A percentile compares a stretch with the other conserved stretches of the same genome.
These are phyloP conservation scores for Xestoiulus laeticollis DNA, from an alignment of 2,888 invertebrate genomes.

Conservation along the genomic window DNA sequence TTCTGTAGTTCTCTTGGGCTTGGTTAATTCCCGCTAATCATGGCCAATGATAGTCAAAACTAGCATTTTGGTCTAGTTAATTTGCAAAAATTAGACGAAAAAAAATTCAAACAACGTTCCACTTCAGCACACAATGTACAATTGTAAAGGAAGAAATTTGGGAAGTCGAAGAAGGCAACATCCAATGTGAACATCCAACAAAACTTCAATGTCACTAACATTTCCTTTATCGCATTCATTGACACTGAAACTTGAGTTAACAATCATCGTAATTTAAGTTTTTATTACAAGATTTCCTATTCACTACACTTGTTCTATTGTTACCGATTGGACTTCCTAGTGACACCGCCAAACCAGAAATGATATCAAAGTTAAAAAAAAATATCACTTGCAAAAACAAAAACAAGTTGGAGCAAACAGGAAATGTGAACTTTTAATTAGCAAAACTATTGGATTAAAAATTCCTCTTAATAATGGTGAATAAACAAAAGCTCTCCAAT, in stretches of 20 bases:
- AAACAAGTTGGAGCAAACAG: background rate
- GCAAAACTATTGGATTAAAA: conserved; percentile 11
- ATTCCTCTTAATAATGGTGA: background rate
- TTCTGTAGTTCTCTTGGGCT: background rate
- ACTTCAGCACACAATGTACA: background rate
- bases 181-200: no score
- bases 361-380: background rate
- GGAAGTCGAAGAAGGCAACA: background rate
- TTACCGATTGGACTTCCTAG: background rate
- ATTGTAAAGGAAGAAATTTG: background rate
- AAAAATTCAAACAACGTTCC: background rate
- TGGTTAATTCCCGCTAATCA: background rate
- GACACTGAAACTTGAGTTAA: no score
- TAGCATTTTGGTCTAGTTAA: background rate
- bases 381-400: background rate
- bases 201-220: no score
- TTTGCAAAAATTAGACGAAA: background rate
- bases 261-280: no score
- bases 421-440: background rate
- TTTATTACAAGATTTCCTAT: no score
- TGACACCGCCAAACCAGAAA: background rate
- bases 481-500: background rate
- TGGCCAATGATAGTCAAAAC: background rate
- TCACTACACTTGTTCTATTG: background rate
- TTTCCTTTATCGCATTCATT: no score